phyloP scores from a whole-genome alignment of 2,888 invertebrate genomes.

The Synergus japonicus region DNA sequence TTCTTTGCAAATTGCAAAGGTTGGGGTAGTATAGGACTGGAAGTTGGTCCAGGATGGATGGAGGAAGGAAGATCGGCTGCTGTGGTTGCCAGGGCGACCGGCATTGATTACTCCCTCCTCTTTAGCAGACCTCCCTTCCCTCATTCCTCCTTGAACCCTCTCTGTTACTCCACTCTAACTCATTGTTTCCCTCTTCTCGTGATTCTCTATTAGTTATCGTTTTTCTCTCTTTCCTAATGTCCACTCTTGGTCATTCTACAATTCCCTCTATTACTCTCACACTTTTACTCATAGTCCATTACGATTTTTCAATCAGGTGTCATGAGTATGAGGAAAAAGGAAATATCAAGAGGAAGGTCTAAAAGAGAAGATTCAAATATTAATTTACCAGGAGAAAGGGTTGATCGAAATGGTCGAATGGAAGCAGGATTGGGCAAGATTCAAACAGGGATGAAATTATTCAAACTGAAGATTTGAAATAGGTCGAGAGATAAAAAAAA shows the following conservation, averaged over 20 bases:
- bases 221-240: conserved; percentile 36
- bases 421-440: neutral
- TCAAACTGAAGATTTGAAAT: neutral
- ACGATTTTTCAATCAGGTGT: conserved; percentile 14
- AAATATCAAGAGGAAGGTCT: neutral
- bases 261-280: conserved; percentile 6
- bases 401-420: neutral
- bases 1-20: conserved; percentile 37
- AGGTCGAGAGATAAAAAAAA: neutral
- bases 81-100: conserved; percentile 75
- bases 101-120: conserved; percentile 76
- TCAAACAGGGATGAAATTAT: neutral
- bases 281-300: conserved; percentile 3
- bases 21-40: conserved; percentile 46
- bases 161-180: conserved; percentile 53
- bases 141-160: conserved; percentile 49
- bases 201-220: conserved; percentile 26
- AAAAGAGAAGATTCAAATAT: conserved; percentile 2
- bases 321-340: neutral
- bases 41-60: conserved; percentile 64
- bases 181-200: conserved; percentile 52
- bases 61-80: conserved; percentile 72
- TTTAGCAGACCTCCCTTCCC: conserved; percentile 42
- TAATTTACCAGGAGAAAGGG: neutral
- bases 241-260: conserved; percentile 21